Conservation (phyloP, 1,140 invertebrate genomes). For the Penaeus japonicus region DNA sequence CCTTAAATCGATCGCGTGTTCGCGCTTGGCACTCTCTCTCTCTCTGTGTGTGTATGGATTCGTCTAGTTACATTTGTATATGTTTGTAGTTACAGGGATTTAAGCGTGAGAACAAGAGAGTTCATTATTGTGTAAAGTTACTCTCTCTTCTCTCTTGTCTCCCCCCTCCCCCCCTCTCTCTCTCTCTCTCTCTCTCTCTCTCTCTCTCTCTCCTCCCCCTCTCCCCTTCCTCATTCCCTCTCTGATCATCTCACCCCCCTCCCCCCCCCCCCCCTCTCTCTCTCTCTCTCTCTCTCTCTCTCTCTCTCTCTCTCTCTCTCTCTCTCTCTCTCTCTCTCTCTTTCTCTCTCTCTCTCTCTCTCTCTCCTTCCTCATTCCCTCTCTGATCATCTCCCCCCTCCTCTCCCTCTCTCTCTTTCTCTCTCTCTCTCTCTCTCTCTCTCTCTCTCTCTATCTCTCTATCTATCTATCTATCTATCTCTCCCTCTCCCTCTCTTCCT, state of each 20-base stretch:
- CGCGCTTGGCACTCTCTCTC: background rate
- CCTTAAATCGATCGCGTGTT: background rate
- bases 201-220: no score
- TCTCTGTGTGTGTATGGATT: background rate
- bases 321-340: background rate
- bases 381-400: background rate
- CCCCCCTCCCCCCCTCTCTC: background rate
- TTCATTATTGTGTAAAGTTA: background rate
- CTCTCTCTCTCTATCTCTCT: background rate
- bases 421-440: conserved; percentile 24
- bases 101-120: no score
- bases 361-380: background rate
- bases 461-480: no score
- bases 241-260: background rate
- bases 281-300: no score
- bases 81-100: background rate
- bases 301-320: background rate
- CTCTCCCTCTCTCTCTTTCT: background rate
- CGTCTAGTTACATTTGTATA: background rate
- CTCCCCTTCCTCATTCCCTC: no score
- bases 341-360: background rate
- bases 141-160: background rate
- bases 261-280: no score
- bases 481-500: no score
- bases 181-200: no score